Conservation (phyloP, 2,797 vertebrate genomes). For the Microchirus variegatus region DNA sequence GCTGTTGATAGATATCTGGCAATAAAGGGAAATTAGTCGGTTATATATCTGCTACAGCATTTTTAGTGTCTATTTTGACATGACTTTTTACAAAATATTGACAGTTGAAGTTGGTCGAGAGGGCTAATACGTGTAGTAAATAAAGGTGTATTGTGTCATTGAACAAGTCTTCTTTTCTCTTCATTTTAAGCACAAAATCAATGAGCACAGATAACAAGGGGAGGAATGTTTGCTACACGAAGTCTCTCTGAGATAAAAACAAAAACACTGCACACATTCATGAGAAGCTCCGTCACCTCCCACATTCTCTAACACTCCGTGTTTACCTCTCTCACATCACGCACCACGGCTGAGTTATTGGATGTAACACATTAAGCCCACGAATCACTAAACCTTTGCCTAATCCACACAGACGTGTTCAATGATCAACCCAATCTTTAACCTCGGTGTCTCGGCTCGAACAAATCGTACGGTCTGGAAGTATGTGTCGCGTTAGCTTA, state of each 20-base stretch:
- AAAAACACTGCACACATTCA: slow-evolving; percentile 41
- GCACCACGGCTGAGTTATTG: slow-evolving; percentile 47
- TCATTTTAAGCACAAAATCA: slow-evolving; percentile 33
- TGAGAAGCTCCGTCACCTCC: slow-evolving; percentile 30
- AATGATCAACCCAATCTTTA: slow-evolving; percentile 79
- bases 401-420: slow-evolving; percentile 73
- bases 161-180: slow-evolving; percentile 17
- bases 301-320: slow-evolving; percentile 57
- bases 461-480: slow-evolving; percentile 71
- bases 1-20: too few relatives aligned
- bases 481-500: slow-evolving; percentile 72
- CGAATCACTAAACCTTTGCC: slow-evolving; percentile 67
- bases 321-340: slow-evolving; percentile 70
- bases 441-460: slow-evolving; percentile 72
- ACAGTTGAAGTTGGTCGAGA: too few relatives aligned
- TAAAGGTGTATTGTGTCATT: too few relatives aligned
- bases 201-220: slow-evolving; percentile 36
- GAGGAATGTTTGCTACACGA: slow-evolving; percentile 18
- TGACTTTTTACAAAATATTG: too few relatives aligned
- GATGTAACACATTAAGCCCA: slow-evolving; percentile 76
- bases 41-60: too few relatives aligned
- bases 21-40: too few relatives aligned
- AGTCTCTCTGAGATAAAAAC: slow-evolving; percentile 13
- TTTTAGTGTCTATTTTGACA: too few relatives aligned
- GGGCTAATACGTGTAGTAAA: too few relatives aligned